Evolutionary conservation across 2,113 vertebrate species (phyloP).

Genomic region (Canis aureus): DNA sequence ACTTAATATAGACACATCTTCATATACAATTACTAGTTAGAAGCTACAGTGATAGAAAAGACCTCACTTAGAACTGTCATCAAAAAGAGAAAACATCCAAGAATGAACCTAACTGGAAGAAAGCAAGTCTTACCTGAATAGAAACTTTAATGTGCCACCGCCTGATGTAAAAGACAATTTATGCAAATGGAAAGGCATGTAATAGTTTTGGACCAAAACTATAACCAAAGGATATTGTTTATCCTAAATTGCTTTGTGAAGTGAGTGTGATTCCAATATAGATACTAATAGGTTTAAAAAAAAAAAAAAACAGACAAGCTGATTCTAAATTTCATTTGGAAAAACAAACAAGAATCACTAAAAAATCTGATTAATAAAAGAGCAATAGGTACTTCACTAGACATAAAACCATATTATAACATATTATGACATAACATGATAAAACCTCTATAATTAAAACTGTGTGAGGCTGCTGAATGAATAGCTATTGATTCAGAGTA

Average conservation of each 20-base stretch:
- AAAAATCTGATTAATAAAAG: background rate
- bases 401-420: background rate
- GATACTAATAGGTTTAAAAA: background rate
- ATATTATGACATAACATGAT: background rate
- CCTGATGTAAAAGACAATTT: background rate
- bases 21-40: background rate
- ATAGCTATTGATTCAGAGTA: background rate
- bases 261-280: background rate
- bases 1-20: background rate
- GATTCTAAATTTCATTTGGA: background rate
- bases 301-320: background rate
- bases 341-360: background rate
- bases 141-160: background rate
- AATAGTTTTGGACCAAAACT: background rate
- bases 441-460: background rate
- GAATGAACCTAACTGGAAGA: background rate
- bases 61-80: background rate
- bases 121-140: background rate
- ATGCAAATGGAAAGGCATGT: background rate
- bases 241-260: background rate
- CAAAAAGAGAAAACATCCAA: background rate
- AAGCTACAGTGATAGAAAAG: background rate
- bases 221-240: background rate
- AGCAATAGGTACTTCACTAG: background rate
- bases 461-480: background rate